Evolutionary conservation across 2,888 invertebrate species (phyloP).

Genomic region (Leptinotarsa rubiginosa): DNA sequence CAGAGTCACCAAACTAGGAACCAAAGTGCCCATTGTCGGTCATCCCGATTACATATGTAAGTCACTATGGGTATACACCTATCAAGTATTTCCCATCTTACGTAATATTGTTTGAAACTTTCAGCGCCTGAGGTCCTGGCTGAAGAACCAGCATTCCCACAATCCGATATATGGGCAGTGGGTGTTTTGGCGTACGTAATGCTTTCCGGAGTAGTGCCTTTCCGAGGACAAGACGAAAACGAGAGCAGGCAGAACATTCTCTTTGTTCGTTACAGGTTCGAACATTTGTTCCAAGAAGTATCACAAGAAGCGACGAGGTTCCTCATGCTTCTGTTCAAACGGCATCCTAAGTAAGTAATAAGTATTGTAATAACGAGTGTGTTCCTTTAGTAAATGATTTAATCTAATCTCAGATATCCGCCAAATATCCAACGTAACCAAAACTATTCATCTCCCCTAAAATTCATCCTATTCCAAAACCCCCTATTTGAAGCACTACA

Average conservation of each 20-base stretch:
- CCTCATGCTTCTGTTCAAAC: slow-evolving; percentile 95
- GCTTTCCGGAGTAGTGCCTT: slow-evolving; percentile 93
- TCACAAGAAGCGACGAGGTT: slow-evolving; percentile 94
- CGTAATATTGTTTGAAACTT: slow-evolving; percentile 31
- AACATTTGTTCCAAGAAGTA: slow-evolving; percentile 93
- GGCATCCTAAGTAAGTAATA: slow-evolving; percentile 83
- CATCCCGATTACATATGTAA: slow-evolving; percentile 81
- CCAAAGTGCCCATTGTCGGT: slow-evolving; percentile 77
- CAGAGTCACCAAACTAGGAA: slow-evolving; percentile 83
- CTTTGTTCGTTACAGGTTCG: slow-evolving; percentile 92
- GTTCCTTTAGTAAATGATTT: no score
- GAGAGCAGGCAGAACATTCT: slow-evolving; percentile 93
- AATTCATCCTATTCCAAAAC: no score
- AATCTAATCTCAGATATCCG: no score
- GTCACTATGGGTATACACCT: slow-evolving; percentile 31
- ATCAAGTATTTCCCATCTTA: no score
- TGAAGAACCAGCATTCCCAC: slow-evolving; percentile 88
- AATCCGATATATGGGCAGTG: slow-evolving; percentile 96
- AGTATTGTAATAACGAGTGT: not conserved
- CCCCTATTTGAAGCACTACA: no score
- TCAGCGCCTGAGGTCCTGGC: slow-evolving; percentile 89
- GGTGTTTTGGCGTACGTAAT: slow-evolving; percentile 93
- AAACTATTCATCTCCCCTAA: no score
- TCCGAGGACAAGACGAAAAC: slow-evolving; percentile 82
- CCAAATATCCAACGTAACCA: no score